Evolutionary conservation across 2,888 invertebrate genomes (phyloP), one percentile per base, ranked within the genome.

Genomic region (Silvanus unidentatus): DNA sequence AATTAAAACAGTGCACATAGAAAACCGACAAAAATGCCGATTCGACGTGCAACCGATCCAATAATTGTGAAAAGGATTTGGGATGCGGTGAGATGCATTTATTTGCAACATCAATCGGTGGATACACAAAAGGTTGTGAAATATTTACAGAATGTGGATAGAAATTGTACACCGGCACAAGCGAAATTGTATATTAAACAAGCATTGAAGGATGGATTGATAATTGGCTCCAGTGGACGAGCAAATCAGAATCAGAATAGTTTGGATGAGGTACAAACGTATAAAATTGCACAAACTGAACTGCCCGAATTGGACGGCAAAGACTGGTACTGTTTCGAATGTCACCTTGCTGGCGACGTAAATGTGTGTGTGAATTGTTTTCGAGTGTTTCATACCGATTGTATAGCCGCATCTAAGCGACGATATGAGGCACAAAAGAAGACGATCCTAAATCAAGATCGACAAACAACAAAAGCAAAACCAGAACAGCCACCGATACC

Each of bases 271-370:
- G 37, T 45, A 41, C 49, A 52, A 28, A 49, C 40, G 45, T 70
- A 57, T 42, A 65, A 59, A 53, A 64, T 69, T 36, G 60, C 65
- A 5, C 53, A 59, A 29, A 58, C 63, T 35, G 65, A 68, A 46
- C 40, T 58, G 71, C 65, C 70, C n/a, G 64, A 69, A 27, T 70
- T 73, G 48, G 81, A 80, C 57, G 75, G 74, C 38, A 79, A 82
- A 60, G 87, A 88, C 66, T 84, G 85, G 80, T 89, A 88, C 61
- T 90, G 89, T 64, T 88, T 82, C 61, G 82, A 86, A 57, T 90
- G 90, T 58, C 88, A 90, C 59, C 72, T 77, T 48, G 81, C 82
- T 0, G 88, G 86, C 1, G 76, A 79, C 55, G 79, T 86, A 30
- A 75, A 77, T 34, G 71, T 75, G 48, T 90, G 87, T 61, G 63